A percentile compares a stretch with the other conserved stretches of the same genome.
Evolutionary conservation across 2,797 vertebrate species (phyloP).

Genomic region (Alfaro cultratus): DNA sequence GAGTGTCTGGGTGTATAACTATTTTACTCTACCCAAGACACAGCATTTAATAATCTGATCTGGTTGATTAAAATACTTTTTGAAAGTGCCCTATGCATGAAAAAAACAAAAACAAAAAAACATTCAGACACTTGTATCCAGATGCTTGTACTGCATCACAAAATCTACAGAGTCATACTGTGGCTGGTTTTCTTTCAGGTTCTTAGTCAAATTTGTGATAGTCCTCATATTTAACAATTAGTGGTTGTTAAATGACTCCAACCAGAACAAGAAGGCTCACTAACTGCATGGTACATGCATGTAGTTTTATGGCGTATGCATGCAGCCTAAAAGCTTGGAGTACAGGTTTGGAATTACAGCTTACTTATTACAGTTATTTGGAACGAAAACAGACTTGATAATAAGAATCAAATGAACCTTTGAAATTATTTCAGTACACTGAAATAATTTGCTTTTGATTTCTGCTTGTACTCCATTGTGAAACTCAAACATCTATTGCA

Average conservation of each 20-base stretch:
- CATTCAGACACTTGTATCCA: not conserved
- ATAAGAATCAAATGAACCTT: constrained; percentile 39
- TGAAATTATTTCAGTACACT: constrained; percentile 25
- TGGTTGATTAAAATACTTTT: not conserved
- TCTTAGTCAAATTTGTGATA: not conserved
- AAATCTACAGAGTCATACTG: not conserved
- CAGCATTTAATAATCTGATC: not conserved
- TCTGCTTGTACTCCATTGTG: constrained; percentile 3
- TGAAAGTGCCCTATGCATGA: not conserved
- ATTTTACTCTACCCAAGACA: not conserved
- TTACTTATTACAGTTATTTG: constrained; percentile 25
- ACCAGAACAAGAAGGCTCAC: not conserved
- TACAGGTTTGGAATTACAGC: no score
- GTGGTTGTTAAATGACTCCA: not conserved
- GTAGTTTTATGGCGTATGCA: no score
- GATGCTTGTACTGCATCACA: not conserved
- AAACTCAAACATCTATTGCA: not conserved
- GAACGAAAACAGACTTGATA: constrained; percentile 48
- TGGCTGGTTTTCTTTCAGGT: not conserved
- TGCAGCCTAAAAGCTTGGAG: no score
- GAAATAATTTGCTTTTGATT: constrained; percentile 64
- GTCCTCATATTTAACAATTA: not conserved
- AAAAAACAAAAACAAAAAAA: not conserved
- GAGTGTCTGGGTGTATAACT: not conserved
- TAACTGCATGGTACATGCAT: not conserved